phyloP scores from a whole-genome alignment of 2,113 vertebrate genomes.

The Canis aureus region DNA sequence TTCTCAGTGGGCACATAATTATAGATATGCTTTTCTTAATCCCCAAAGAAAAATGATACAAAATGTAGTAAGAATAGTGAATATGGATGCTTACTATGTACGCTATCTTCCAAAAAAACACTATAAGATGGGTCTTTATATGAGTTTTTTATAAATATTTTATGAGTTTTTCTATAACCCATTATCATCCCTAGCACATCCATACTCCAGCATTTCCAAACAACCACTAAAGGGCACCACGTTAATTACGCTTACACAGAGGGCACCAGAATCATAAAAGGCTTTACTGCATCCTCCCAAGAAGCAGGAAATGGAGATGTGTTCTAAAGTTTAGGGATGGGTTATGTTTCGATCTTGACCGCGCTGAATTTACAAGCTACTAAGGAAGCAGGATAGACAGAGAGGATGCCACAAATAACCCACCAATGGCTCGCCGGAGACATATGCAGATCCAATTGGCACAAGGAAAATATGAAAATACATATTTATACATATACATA shows the following conservation, averaged over 20 bases:
- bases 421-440: background rate
- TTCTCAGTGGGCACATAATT: background rate
- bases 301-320: constrained; percentile 3
- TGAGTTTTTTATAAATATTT: background rate
- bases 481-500: background rate
- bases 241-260: background rate
- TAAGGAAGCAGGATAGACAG: background rate
- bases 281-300: background rate
- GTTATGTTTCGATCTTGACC: background rate
- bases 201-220: constrained; percentile 2
- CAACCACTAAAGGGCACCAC: background rate
- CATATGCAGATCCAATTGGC: background rate
- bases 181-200: background rate
- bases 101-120: background rate
- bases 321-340: background rate
- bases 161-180: background rate
- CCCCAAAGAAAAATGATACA: background rate
- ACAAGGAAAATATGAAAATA: background rate
- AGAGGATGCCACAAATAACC: background rate
- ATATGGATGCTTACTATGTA: background rate
- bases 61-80: background rate
- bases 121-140: background rate
- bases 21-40: background rate
- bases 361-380: background rate
- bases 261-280: background rate